A percentile compares a stretch with the other conserved stretches of the same genome.
Evolutionary conservation across 2,797 vertebrate genomes (phyloP).

Genomic region (Lepidocolaptes lacrymiger): DNA sequence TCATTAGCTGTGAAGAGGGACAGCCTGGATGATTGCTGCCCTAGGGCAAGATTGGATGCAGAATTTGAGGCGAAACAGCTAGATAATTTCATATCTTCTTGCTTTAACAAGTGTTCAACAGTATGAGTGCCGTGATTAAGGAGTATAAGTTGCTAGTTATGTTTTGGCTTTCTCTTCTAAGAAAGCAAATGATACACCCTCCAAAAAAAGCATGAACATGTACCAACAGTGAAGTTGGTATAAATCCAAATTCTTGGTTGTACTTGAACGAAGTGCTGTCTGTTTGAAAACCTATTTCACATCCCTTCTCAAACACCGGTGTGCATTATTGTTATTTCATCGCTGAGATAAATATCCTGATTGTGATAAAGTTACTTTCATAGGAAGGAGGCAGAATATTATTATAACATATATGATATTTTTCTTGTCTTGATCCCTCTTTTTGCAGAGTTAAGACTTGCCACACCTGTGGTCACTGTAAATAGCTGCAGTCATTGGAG

Average conservation of each 20-base stretch:
- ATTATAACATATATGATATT: background rate
- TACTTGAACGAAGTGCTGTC: background rate
- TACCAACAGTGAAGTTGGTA: background rate
- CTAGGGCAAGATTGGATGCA: background rate
- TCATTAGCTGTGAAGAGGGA: background rate
- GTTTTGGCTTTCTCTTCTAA: background rate
- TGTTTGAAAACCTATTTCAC: constrained; percentile 20
- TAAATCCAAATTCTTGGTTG: background rate
- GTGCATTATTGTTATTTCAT: background rate
- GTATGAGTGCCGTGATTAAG: background rate
- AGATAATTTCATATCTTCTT: background rate
- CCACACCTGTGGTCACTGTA: constrained; percentile 3
- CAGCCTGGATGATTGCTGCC: background rate
- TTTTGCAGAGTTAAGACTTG: constrained; percentile 16
- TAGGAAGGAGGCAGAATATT: background rate
- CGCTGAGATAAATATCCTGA: background rate
- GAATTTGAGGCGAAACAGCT: background rate
- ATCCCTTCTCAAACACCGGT: background rate
- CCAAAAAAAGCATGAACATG: background rate
- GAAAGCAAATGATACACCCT: background rate
- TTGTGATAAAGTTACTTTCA: background rate
- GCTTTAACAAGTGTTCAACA: background rate
- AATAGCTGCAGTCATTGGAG: background rate
- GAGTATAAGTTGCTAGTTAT: background rate
- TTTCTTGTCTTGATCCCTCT: background rate